Percentiles rank a stretch among this genome's conserved stretches.
phyloP scores from a whole-genome alignment of 2,888 invertebrate species.

The Epinotia bilunana region DNA sequence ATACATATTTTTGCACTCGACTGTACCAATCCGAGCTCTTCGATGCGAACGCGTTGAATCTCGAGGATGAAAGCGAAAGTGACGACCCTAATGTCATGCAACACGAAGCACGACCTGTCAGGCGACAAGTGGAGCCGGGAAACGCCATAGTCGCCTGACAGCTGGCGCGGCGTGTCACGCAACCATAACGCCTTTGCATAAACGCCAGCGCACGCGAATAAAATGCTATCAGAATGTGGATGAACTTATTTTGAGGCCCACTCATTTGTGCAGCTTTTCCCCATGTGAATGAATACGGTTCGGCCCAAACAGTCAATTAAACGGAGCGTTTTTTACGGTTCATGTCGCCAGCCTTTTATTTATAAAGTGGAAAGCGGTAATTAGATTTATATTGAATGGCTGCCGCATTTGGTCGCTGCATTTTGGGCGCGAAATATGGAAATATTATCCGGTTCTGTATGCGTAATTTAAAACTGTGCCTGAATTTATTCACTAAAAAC shows the following conservation, averaged over 20 bases:
- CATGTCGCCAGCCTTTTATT: slow-evolving; percentile 17
- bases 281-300: slow-evolving; percentile 20
- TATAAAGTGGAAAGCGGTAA: slow-evolving; percentile 34
- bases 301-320: slow-evolving; percentile 31
- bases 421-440: not conserved
- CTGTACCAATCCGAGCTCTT: too few relatives aligned
- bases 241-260: not conserved
- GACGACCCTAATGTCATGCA: too few relatives aligned
- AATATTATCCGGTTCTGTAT: not conserved
- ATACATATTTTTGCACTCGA: too few relatives aligned
- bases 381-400: slow-evolving; percentile 32
- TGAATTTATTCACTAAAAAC: not conserved
- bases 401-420: slow-evolving; percentile 1
- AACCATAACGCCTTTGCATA: too few relatives aligned
- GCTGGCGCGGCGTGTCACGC: too few relatives aligned
- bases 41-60: too few relatives aligned
- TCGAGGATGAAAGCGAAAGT: too few relatives aligned
- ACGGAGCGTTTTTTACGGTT: slow-evolving; percentile 27
- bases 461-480: not conserved
- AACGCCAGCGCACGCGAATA: too few relatives aligned
- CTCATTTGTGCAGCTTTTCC: slow-evolving; percentile 4
- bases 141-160: too few relatives aligned
- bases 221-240: not conserved
- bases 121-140: too few relatives aligned
- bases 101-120: too few relatives aligned